phyloP scores from a whole-genome alignment of 2,888 invertebrate species.

The Drosophila fungiperda region DNA sequence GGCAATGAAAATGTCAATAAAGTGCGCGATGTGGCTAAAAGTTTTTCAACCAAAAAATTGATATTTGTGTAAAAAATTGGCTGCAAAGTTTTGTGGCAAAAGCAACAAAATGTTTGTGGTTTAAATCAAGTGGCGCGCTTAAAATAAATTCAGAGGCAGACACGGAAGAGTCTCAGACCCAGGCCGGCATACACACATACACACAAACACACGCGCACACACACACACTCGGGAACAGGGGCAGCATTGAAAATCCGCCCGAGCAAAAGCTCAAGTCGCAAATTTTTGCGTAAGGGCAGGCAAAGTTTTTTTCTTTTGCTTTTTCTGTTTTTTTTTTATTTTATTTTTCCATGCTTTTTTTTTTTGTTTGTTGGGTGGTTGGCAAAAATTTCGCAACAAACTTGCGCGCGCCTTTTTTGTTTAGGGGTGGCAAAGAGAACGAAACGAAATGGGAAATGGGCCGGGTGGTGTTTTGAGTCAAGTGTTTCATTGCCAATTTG shows the following conservation, averaged over 20 bases:
- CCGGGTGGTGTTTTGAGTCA: conserved; percentile 18
- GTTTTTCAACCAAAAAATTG: not conserved
- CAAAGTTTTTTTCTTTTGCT: conserved; percentile 32
- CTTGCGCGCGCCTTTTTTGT: conserved; percentile 64
- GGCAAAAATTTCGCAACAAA: conserved; percentile 77
- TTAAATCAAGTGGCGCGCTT: conserved; percentile 64
- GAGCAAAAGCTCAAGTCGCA: conserved; percentile 75
- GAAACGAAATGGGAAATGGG: conserved; percentile 9
- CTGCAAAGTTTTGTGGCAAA: conserved; percentile 2
- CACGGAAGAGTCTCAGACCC: conserved; percentile 79
- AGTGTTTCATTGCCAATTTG: conserved; percentile 38
- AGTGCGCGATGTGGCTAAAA: conserved; percentile 22
- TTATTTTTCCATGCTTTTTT: conserved; percentile 1
- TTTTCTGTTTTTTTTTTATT: conserved; percentile 39
- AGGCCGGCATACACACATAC: conserved; percentile 75
- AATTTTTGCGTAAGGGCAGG: conserved; percentile 79
- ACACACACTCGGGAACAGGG: conserved; percentile 8
- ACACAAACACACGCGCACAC: conserved; percentile 14
- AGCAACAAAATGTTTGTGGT: conserved; percentile 30
- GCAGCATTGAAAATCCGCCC: conserved; percentile 39
- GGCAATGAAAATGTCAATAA: conserved; percentile 64
- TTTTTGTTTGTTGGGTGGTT: conserved; percentile 38
- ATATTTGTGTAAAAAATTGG: conserved; percentile 1
- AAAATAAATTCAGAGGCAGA: conserved; percentile 73
- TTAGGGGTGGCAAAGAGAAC: conserved; percentile 68